A percentile compares a stretch with the other conserved stretches of the same genome.
Evolutionary conservation across 2,888 invertebrate species (phyloP).

Genomic region (Trilocha varians): DNA sequence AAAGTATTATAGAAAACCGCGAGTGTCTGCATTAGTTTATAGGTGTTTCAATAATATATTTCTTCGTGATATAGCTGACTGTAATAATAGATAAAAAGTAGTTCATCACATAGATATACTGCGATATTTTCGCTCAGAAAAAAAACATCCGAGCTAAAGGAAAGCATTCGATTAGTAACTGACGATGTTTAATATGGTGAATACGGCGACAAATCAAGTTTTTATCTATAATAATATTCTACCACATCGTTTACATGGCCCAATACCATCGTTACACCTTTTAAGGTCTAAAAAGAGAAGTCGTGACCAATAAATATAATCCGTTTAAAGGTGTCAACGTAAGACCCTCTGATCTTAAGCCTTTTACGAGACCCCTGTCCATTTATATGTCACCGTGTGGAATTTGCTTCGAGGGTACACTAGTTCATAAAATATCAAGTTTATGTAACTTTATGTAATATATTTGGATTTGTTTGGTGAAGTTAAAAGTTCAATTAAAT

Average conservation of each 20-base stretch:
- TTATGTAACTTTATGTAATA: background rate
- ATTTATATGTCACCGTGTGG: constrained; percentile 2
- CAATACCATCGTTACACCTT: constrained; percentile 19
- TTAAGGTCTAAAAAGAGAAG: constrained; percentile 23
- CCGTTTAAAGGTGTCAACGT: constrained; percentile 31
- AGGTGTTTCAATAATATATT: too few species aligned
- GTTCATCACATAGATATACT: too few species aligned
- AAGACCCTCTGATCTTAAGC: constrained; percentile 13
- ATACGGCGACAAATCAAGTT: background rate
- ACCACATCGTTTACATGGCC: background rate
- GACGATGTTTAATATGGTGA: too few species aligned
- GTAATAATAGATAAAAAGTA: too few species aligned
- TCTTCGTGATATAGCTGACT: too few species aligned
- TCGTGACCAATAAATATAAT: constrained; percentile 15
- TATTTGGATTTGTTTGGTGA: too few species aligned
- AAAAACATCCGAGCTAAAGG: too few species aligned
- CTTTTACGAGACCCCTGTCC: background rate
- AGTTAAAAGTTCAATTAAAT: too few species aligned
- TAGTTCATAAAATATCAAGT: background rate
- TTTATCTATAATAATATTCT: background rate
- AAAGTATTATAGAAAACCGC: too few species aligned
- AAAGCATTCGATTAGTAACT: too few species aligned
- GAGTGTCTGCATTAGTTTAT: too few species aligned
- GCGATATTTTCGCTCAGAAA: too few species aligned
- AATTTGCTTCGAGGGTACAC: background rate